Base-by-base conservation (phyloP, 1,140 invertebrate species). In the Philaenus spumarius region DNA sequence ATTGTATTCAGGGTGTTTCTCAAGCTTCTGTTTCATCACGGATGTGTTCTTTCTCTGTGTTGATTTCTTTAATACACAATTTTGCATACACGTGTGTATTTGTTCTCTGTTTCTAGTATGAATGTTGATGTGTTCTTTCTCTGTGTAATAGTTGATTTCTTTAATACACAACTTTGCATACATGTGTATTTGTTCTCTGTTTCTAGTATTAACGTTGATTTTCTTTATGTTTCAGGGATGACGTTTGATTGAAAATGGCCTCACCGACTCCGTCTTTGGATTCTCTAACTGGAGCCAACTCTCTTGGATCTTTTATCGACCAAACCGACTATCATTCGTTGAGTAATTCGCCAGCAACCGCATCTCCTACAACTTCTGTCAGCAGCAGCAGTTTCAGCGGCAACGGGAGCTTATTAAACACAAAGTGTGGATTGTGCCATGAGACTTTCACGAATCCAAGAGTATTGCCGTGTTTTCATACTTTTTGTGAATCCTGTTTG, bases 251-350 rank as follows among this genome's bases (percentile, higher is more conserved):
- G 80, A 83, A 82, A 74, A 84, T 85, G 82, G 83, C 84, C 75
- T 89, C 86, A 71, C 86, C 86, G 71, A 92, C 90, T 78, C 88
- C 89, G 73, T 93, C 90, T 75, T 78, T 92, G 78, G 89, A 93
- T 82, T 92, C 89, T 77, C 78, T 89, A 76, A 82, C 82, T 71
- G 87, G 89, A 82, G 87, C 87, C 74, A 90, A 64, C 61, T 90
- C 89, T 71, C 84, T 91, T 75, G 87, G 87, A 80, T 91, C 89
- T 67, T 82, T 83, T 62, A 78, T 84, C 66, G 86, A 88, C 72
- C 80, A 81, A 75, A 78, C 78, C 73, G 79, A 81, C 72, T 62
- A 61, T 42, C 55, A 65, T 50, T 62, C 79, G 37, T 73, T 85
- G 67, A 82, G 79, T 67, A 78, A 84, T 67, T 89, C 87, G 56